A percentile compares a stretch with the other conserved stretches of the same genome.
Evolutionary conservation across 2,888 invertebrate species (phyloP).

Genomic region (Alitta virens): DNA sequence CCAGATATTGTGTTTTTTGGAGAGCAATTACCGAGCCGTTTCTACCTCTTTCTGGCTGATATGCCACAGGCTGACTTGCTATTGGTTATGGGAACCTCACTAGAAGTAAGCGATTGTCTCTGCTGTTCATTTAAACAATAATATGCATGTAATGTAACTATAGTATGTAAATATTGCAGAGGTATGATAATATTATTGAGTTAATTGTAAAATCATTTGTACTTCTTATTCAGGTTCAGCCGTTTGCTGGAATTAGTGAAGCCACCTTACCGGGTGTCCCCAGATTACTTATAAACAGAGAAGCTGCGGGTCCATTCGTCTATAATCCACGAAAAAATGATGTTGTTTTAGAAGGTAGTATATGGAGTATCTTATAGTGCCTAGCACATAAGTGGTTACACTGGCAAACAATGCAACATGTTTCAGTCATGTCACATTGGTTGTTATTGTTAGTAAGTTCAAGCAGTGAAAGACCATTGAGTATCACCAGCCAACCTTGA

Average conservation of each 20-base stretch:
- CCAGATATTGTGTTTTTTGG: conserved; percentile 34
- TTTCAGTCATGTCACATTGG: no score
- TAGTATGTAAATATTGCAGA: no score
- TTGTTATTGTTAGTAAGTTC: no score
- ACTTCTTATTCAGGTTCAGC: conserved; percentile 27
- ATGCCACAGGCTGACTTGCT: conserved; percentile 28
- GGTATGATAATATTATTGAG: not conserved
- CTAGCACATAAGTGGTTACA: no score
- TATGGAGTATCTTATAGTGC: not conserved
- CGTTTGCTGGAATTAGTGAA: conserved; percentile 30
- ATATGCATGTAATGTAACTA: no score
- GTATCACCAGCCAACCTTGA: no score
- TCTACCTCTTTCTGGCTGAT: conserved; percentile 23
- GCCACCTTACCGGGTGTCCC: conserved; percentile 15
- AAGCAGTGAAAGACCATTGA: not conserved
- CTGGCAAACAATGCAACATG: no score
- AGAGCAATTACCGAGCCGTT: conserved; percentile 26
- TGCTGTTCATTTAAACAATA: no score
- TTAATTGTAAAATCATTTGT: not conserved
- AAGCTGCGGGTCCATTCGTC: conserved; percentile 26
- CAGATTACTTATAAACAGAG: conserved; percentile 30
- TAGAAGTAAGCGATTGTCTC: conserved; percentile 31
- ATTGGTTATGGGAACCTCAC: conserved; percentile 31
- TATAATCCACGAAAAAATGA: conserved; percentile 17
- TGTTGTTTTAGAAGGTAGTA: conserved; percentile 17